Conservation (phyloP, 2,113 vertebrate species). For the Riparia riparia region DNA sequence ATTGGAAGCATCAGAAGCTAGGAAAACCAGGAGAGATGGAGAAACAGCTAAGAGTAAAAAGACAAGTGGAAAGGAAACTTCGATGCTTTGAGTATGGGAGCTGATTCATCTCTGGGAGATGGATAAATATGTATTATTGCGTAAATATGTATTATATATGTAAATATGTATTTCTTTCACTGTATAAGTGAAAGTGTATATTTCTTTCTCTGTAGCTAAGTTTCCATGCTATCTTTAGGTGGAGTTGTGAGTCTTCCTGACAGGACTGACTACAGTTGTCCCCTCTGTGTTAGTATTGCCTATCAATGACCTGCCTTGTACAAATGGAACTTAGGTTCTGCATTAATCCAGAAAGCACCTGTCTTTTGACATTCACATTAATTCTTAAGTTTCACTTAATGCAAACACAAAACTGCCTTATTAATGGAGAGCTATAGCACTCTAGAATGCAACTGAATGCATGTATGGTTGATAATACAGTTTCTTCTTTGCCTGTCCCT, state of each 20-base stretch:
- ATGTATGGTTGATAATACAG: background rate
- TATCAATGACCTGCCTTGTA: background rate
- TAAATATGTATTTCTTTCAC: background rate
- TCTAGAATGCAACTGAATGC: background rate
- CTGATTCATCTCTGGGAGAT: background rate
- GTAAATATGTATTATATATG: background rate
- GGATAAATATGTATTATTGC: too few relatives aligned
- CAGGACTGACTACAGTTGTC: background rate
- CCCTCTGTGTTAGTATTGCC: background rate
- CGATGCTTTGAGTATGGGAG: background rate
- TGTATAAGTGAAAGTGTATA: background rate
- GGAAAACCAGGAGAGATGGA: background rate
- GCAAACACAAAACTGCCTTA: background rate
- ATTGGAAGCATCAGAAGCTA: background rate
- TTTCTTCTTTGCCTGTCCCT: background rate
- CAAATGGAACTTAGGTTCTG: background rate
- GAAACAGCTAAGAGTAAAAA: background rate
- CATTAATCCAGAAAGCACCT: background rate
- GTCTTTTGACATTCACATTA: background rate
- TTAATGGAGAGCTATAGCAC: background rate
- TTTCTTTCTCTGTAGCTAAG: background rate
- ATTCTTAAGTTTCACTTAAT: background rate
- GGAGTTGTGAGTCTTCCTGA: background rate
- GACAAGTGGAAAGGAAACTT: background rate
- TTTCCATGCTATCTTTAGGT: background rate